Base-by-base conservation (phyloP, 2,888 invertebrate species). In the Pardosa pseudoannulata region DNA sequence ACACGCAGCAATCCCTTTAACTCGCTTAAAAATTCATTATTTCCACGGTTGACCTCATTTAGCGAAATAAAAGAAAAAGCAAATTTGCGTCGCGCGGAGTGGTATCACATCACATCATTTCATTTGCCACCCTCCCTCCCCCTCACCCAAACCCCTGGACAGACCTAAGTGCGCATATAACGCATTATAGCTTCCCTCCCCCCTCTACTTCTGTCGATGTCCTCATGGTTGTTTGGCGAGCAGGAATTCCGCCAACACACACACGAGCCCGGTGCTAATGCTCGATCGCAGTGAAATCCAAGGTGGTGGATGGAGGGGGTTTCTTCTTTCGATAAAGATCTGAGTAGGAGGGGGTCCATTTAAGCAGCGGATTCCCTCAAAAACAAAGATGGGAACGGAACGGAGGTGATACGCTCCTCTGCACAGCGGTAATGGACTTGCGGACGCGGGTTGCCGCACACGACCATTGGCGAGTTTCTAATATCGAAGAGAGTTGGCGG, bases 301-400 rank as follows among this genome's bases (percentile, higher is more conserved):
- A 56, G n/a, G 19, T 23, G 56, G 11, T 23, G 23, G 23, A 5
- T 56, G 56, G 23, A 5, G 56, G 56, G 19, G 56, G 56, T 19
- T 19, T 2, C 1, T 19, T 1, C 1, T 6, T 56, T 23, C 23
- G 56, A 56, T 56, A 56, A 56, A 11, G 56, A 56, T 56, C 56
- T 56, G 23, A 23, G 56, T 6, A 23, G 19, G 23, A 23, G 56
- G 23, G 56, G 56, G 56, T 2, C 1, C 2, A 23, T 56, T 56
- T 23, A 56, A 23, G 56, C 5, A 56, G 23, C 23, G 56, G 23
- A 23, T 56, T 23, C 56, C 23, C 23, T 19, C 23, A 56, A 56
- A 56, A 56, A 56, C 56, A 56, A 56, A 56, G 56, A 56, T 56
- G 56, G 56, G 56, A 56, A 56, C 56, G 5, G 56, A 56, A 23